Conservation (phyloP, 2,888 invertebrate genomes). For the Xestia sexstrigata region DNA sequence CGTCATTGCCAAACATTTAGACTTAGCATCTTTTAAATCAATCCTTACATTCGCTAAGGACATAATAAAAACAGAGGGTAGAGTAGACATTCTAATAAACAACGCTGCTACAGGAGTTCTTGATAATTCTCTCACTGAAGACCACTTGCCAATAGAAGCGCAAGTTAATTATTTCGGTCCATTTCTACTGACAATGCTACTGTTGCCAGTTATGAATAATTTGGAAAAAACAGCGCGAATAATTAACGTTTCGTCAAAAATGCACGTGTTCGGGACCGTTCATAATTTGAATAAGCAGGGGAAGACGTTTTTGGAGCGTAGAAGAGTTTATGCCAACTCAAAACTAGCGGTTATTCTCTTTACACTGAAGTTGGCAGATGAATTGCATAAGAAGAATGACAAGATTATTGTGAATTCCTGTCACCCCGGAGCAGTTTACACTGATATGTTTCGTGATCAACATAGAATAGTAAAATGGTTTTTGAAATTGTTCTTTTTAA, state of each 20-base stretch:
- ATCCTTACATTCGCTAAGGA: neutral
- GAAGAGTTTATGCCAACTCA: slow-evolving; percentile 91
- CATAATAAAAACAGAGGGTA: neutral
- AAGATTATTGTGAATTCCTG: slow-evolving; percentile 94
- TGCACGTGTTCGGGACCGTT: slow-evolving; percentile 92
- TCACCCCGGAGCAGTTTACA: slow-evolving; percentile 95
- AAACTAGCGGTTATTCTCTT: slow-evolving; percentile 94
- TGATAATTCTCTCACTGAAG: slow-evolving; percentile 1
- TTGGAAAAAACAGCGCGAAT: slow-evolving; percentile 93
- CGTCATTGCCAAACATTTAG: slow-evolving; percentile 91
- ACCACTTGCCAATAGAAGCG: slow-evolving; percentile 2
- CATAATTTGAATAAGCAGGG: slow-evolving; percentile 93
- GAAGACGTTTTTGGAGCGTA: slow-evolving; percentile 85
- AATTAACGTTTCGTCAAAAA: slow-evolving; percentile 93
- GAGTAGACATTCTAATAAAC: neutral
- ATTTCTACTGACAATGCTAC: neutral
- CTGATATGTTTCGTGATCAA: slow-evolving; percentile 94
- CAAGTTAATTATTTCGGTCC: neutral
- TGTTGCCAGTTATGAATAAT: neutral
- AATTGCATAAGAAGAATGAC: slow-evolving; percentile 87
- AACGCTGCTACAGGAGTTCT: neutral
- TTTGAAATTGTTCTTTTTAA: slow-evolving; percentile 60
- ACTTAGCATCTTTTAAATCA: neutral
- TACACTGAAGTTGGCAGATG: slow-evolving; percentile 92
- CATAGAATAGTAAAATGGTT: slow-evolving; percentile 89